Conservation (phyloP, 2,888 invertebrate species). For the Pollenia amentaria region DNA sequence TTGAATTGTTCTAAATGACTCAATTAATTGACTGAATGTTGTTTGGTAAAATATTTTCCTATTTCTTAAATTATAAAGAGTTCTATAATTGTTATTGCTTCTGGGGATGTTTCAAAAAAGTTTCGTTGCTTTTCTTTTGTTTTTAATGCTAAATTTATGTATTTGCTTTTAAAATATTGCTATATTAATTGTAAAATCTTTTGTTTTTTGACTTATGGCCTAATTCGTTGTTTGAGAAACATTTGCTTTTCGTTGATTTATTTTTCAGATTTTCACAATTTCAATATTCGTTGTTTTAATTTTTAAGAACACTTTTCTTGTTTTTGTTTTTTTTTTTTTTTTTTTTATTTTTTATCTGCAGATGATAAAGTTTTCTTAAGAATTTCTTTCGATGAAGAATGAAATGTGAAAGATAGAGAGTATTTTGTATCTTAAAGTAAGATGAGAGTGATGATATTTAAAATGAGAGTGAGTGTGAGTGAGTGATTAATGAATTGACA, state of each 20-base stretch:
- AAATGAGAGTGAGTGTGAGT: slow-evolving; percentile 35
- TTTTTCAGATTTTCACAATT: slow-evolving; percentile 79
- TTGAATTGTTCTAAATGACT: slow-evolving; percentile 44
- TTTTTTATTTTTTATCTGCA: neutral
- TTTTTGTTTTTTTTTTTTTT: slow-evolving; percentile 69
- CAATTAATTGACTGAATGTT: slow-evolving; percentile 52
- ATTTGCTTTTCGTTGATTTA: slow-evolving; percentile 83
- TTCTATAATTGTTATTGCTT: slow-evolving; percentile 45
- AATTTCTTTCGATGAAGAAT: slow-evolving; percentile 41
- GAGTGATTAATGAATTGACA: slow-evolving; percentile 32
- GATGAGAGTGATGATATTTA: slow-evolving; percentile 58
- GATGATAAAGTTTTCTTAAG: slow-evolving; percentile 53
- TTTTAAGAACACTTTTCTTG: slow-evolving; percentile 71
- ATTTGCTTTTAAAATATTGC: slow-evolving; percentile 52
- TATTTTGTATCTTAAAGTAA: slow-evolving; percentile 41
- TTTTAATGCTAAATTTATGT: slow-evolving; percentile 57
- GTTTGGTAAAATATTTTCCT: slow-evolving; percentile 7
- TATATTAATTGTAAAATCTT: slow-evolving; percentile 49
- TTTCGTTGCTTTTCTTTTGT: slow-evolving; percentile 31
- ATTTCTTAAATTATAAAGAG: neutral
- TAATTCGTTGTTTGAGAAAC: slow-evolving; percentile 85
- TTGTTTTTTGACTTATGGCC: slow-evolving; percentile 80
- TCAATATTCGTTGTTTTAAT: slow-evolving; percentile 82
- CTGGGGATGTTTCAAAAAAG: slow-evolving; percentile 10
- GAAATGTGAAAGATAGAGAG: slow-evolving; percentile 60